A percentile compares a stretch with the other conserved stretches of the same genome.
Evolutionary conservation across 1,140 invertebrate genomes (phyloP).

Genomic region (Pachypsylla venusta): DNA sequence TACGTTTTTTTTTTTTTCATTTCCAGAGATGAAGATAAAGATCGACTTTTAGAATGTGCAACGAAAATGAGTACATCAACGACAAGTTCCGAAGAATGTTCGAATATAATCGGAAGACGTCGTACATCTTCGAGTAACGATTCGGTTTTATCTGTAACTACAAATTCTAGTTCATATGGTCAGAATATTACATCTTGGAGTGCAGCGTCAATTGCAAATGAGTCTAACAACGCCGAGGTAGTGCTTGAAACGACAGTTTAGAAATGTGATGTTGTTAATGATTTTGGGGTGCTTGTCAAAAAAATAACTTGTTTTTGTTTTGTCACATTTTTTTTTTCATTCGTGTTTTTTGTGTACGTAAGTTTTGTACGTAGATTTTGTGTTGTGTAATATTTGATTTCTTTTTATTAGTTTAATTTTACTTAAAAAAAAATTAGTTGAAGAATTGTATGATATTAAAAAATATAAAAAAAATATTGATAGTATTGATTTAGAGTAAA

Average conservation of each 20-base stretch:
- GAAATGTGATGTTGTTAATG: too few species aligned
- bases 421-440: too few species aligned
- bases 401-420: too few species aligned
- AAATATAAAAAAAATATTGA: too few species aligned
- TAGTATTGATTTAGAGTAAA: too few species aligned
- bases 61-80: neutral
- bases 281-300: too few species aligned
- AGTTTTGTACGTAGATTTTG: too few species aligned
- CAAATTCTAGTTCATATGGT: slow-evolving; percentile 13
- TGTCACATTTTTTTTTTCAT: too few species aligned
- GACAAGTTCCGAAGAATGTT: neutral
- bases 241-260: slow-evolving; percentile 46
- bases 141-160: slow-evolving; percentile 37
- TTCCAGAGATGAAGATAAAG: neutral
- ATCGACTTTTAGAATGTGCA: neutral
- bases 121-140: slow-evolving; percentile 44
- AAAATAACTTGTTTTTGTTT: too few species aligned
- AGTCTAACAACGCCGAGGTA: slow-evolving; percentile 31
- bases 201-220: neutral
- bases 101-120: slow-evolving; percentile 25
- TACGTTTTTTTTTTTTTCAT: neutral
- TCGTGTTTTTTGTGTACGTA: too few species aligned
- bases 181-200: neutral
- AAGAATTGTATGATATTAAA: too few species aligned
- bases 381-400: too few species aligned